phyloP scores from a whole-genome alignment of 2,888 invertebrate species.

The Adineta ricciae region DNA sequence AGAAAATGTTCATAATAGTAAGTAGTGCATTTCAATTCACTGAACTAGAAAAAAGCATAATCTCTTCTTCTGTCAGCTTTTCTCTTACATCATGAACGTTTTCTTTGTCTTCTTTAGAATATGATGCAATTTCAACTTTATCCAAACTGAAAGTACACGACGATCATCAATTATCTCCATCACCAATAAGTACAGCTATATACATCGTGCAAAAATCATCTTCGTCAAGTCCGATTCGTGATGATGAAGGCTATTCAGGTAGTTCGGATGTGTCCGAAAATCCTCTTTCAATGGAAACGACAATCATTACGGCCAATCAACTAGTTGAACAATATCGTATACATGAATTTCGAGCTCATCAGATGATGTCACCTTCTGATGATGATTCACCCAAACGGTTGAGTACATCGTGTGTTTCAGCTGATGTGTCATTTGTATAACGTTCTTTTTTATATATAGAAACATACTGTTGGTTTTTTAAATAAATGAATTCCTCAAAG shows the following conservation, averaged over 20 bases:
- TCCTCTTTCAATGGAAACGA: not conserved
- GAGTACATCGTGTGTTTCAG: not conserved
- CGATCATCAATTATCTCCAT: not conserved
- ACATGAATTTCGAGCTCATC: not conserved
- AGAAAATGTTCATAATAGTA: not conserved
- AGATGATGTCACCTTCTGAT: not conserved
- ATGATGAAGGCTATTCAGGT: slow-evolving; percentile 19
- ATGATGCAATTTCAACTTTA: not conserved
- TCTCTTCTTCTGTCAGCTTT: not conserved
- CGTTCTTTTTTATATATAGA: not conserved
- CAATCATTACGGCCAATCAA: not conserved
- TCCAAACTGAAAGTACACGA: slow-evolving; percentile 6
- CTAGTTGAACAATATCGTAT: not conserved
- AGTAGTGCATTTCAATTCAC: not conserved
- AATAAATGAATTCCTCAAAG: not conserved
- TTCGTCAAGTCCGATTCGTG: not conserved
- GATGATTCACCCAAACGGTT: not conserved
- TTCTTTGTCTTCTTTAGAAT: not conserved
- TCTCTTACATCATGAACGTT: not conserved
- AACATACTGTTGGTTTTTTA: not conserved
- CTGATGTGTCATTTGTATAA: not conserved
- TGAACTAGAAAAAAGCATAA: not conserved
- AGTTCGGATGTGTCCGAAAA: not conserved
- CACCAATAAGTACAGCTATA: not conserved
- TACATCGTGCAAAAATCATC: not conserved